Evolutionary conservation across 2,888 invertebrate species (phyloP), one percentile per base, ranked within the genome.

Genomic region (Gortyna flavago): DNA sequence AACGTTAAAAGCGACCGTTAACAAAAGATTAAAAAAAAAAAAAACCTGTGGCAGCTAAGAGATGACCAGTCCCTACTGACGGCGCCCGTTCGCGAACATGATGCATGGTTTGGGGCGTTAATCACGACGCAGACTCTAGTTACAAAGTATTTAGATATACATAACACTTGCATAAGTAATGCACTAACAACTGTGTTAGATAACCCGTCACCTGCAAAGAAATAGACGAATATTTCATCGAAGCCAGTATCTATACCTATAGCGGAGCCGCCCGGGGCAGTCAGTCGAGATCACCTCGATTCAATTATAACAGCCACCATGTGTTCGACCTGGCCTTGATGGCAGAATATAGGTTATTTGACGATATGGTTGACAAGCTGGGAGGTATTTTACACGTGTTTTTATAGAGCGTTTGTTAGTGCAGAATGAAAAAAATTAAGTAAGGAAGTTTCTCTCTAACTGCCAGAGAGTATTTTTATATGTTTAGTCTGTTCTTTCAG

Each of bases 241-340:
- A 57, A 16, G 16, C 2, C 2, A 8, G 18, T 54, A 35, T 70
- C 48, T 57, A 13, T 44, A 57, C 18, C 18, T 44, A 61, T 67
- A 48, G 35, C 51, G 48, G 64, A 25, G 29, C 38, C 18, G 9
- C n/a, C n/a, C 11, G 51, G 29, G 7, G 68, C 76, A 57, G 78
- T 68, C 67, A 84, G 71, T 61, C 70, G 79, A 65, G 70, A 70
- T 70, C 70, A 7, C 48, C 18, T 54, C 29, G 13, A 66, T 77
- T 84, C 67, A 83, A 83, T 83, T 86, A 83, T 86, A 83, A 61
- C 29, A 54, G 21, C 59, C n/a, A 13, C 35, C 51, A 41, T 62
- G 51, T 72, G 32, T 51, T 59, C 32, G 9, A 68, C 11, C 51
- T 71, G 35, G 48, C 83, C 83, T 86, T 83, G 68, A 57, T 68